phyloP scores from a whole-genome alignment of 2,888 invertebrate genomes.

The Apodemia mormo region DNA sequence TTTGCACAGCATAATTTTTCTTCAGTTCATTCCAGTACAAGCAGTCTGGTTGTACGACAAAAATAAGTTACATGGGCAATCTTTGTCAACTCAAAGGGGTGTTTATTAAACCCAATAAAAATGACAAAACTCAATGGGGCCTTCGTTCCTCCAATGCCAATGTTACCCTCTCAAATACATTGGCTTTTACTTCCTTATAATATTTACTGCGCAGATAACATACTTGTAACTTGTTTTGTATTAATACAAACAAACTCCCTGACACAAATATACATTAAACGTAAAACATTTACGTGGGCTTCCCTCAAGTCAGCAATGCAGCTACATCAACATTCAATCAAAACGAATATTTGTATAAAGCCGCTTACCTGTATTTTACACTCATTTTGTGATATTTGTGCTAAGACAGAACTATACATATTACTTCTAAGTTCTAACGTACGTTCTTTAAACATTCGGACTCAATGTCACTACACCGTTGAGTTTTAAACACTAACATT shows the following conservation, averaged over 20 bases:
- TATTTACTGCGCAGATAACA: background rate
- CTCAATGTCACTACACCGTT: constrained; percentile 1
- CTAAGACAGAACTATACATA: background rate
- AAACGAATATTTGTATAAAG: no score
- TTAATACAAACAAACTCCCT: background rate
- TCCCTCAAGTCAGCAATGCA: no score
- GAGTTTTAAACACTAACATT: background rate
- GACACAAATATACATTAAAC: background rate
- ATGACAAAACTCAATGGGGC: background rate
- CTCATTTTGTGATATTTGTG: background rate
- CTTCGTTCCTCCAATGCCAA: background rate
- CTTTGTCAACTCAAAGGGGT: no score
- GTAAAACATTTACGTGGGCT: no score
- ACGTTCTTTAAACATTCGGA: background rate
- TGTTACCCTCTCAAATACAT: background rate
- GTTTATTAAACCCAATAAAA: background rate
- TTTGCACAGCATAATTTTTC: background rate
- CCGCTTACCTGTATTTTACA: no score
- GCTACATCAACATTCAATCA: no score
- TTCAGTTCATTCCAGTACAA: background rate
- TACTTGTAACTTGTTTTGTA: background rate
- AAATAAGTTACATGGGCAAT: background rate
- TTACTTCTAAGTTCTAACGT: background rate
- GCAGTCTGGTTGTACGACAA: background rate
- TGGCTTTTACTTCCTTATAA: background rate